These are phyloP conservation scores for Poeciliopsis gracilis DNA, from an alignment of 2,797 vertebrate species.

Conservation along the genomic window DNA sequence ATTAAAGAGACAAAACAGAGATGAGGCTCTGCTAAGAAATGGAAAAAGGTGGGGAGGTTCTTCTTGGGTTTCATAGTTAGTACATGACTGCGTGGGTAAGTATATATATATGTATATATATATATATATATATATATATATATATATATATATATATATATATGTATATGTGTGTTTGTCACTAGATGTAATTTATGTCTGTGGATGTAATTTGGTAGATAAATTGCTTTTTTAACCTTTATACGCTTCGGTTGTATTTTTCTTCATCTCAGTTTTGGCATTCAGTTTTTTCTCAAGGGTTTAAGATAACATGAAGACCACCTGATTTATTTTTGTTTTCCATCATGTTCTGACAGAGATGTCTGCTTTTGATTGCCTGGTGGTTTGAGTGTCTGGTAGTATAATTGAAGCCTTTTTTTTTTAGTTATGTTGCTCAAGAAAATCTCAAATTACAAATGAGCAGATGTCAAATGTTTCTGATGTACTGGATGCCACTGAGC, in stretches of 20 bases:
- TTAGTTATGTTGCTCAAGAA: slow-evolving; percentile 50
- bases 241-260: background rate
- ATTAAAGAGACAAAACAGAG: slow-evolving; percentile 73
- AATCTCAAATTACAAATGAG: slow-evolving; percentile 45
- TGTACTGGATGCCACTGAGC: background rate
- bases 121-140: background rate
- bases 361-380: slow-evolving; percentile 54
- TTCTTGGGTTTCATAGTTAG: slow-evolving; percentile 46
- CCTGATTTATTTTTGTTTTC: slow-evolving; percentile 30
- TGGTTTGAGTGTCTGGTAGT: slow-evolving; percentile 53
- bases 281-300: slow-evolving; percentile 15
- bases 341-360: slow-evolving; percentile 38
- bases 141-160: slow-evolving; percentile 1
- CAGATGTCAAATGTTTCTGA: slow-evolving; percentile 26
- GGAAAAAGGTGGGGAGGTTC: slow-evolving; percentile 47
- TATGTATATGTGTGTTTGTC: background rate
- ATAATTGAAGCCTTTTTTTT: slow-evolving; percentile 56
- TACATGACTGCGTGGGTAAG: slow-evolving; percentile 28
- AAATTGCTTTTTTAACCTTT: slow-evolving; percentile 12
- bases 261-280: slow-evolving; percentile 23
- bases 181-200: slow-evolving; percentile 23
- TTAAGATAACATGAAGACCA: slow-evolving; percentile 33
- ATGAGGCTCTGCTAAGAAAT: slow-evolving; percentile 52
- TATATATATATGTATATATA: background rate
- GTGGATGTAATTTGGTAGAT: slow-evolving; percentile 24